Conservation (phyloP, 1,140 invertebrate genomes). For the Ladona fulva region DNA sequence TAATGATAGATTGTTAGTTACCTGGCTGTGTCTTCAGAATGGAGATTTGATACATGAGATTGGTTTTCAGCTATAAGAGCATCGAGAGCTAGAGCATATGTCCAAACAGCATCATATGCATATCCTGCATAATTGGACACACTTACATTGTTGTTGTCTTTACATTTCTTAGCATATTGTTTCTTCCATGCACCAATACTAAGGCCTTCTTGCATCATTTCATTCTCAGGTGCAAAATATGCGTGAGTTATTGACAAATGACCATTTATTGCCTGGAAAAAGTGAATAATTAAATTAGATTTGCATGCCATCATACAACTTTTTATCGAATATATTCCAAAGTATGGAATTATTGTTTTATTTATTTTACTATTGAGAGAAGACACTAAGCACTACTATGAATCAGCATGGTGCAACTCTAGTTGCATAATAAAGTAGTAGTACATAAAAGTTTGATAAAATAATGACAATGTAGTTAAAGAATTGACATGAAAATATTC, state of each 20-base stretch:
- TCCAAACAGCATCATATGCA: conserved; percentile 78
- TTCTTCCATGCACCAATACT: conserved; percentile 48
- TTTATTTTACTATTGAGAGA: too few species aligned
- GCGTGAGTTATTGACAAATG: conserved; percentile 63
- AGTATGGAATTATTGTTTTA: too few species aligned
- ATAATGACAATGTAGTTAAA: too few species aligned
- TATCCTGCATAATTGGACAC: conserved; percentile 55
- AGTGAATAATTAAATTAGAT: conserved; percentile 1
- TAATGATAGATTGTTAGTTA: conserved; percentile 32
- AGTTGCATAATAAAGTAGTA: too few species aligned
- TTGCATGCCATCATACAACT: neutral
- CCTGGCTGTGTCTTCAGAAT: conserved; percentile 46
- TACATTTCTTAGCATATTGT: conserved; percentile 36
- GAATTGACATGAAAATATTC: too few species aligned
- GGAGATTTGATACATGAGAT: conserved; percentile 47
- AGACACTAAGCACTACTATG: too few species aligned
- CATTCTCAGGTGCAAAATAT: conserved; percentile 50
- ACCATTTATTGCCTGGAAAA: conserved; percentile 56
- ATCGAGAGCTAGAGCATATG: conserved; percentile 63
- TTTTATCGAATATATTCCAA: neutral
- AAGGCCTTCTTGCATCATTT: conserved; percentile 54
- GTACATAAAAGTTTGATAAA: too few species aligned
- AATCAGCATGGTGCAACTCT: too few species aligned
- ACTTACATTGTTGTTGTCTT: neutral
- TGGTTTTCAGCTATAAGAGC: conserved; percentile 48